Evolutionary conservation across 2,113 vertebrate species (phyloP).

Genomic region (Pao palembangensis): DNA sequence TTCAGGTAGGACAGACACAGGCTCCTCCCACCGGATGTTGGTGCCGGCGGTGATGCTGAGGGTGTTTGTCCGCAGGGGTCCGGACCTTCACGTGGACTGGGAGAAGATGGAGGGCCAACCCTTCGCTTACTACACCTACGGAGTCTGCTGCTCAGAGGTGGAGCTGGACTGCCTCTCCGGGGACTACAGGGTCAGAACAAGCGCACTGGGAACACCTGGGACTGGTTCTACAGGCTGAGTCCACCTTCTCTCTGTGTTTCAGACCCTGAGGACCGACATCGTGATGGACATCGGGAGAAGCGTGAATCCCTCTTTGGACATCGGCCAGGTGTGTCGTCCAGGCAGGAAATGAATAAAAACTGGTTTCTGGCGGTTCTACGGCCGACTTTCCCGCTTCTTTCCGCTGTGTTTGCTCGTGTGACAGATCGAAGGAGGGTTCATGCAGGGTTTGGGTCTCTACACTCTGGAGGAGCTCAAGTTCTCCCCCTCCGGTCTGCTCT

Average conservation of each 20-base stretch:
- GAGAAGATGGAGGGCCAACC: conserved; percentile 81
- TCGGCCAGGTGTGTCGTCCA: conserved; percentile 75
- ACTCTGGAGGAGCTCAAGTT: conserved; percentile 84
- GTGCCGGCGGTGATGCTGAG: not conserved
- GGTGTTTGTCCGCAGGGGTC: conserved; percentile 71
- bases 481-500: conserved; percentile 78
- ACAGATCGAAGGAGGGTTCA: conserved; percentile 85
- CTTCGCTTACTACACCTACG: conserved; percentile 80
- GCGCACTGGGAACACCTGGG: not conserved
- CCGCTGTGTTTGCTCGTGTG: not conserved
- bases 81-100: conserved; percentile 81
- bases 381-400: not conserved
- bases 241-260: conserved; percentile 7
- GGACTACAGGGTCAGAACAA: conserved; percentile 80
- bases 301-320: conserved; percentile 85
- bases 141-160: conserved; percentile 83
- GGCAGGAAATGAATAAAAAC: not conserved
- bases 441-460: conserved; percentile 82
- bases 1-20: conserved; percentile 73
- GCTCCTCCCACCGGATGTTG: accelerated
- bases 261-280: conserved; percentile 85
- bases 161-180: conserved; percentile 90
- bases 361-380: not conserved
- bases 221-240: not conserved
- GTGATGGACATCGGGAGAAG: conserved; percentile 81